These are phyloP conservation scores for Charadrius vociferus DNA, from an alignment of 2,113 vertebrate species.

Conservation along the genomic window DNA sequence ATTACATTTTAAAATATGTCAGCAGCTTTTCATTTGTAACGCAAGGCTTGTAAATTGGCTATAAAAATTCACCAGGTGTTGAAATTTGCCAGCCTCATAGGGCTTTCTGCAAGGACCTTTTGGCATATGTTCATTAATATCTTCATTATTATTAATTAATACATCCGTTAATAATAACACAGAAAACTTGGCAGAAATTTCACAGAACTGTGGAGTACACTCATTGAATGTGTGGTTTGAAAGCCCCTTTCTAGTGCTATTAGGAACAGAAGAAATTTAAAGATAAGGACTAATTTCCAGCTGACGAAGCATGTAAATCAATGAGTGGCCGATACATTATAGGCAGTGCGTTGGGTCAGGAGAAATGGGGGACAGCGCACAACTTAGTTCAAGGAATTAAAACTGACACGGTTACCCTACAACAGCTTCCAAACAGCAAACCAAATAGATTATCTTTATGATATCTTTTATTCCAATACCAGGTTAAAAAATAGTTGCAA, in stretches of 20 bases:
- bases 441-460: accelerated
- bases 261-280: neutral
- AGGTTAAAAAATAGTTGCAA: neutral
- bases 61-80: constrained; percentile 7
- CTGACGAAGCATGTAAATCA: neutral
- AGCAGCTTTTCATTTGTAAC: constrained; percentile 34
- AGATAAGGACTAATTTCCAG: neutral
- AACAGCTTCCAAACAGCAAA: neutral
- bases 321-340: neutral
- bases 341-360: neutral
- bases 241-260: neutral
- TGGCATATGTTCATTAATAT: neutral
- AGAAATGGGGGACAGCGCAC: neutral
- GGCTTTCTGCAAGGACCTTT: constrained; percentile 10
- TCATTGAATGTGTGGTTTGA: neutral
- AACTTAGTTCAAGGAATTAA: neutral
- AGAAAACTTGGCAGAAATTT: constrained; percentile 34
- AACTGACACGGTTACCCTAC: neutral
- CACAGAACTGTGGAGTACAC: neutral
- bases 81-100: constrained; percentile 7
- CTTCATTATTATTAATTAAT: constrained; percentile 14
- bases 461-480: neutral
- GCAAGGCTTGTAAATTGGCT: neutral
- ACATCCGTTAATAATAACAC: constrained; percentile 15
- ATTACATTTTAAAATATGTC: neutral